A percentile compares a stretch with the other conserved stretches of the same genome.
These are phyloP conservation scores for Etheostoma perlongum DNA, from an alignment of 2,797 vertebrate genomes.

Conservation along the genomic window DNA sequence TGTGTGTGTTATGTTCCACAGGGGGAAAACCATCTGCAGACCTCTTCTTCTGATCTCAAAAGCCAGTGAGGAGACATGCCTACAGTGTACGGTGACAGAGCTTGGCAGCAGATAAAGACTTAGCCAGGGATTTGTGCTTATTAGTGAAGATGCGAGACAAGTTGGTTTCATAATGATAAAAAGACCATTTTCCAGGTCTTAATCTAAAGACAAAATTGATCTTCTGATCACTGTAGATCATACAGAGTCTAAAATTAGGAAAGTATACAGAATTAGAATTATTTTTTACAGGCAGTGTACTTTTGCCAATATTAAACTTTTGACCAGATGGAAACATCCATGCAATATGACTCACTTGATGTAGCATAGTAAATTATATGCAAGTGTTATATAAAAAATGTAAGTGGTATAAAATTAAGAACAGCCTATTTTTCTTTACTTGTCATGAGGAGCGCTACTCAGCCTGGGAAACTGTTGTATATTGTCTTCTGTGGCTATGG, in stretches of 20 bases:
- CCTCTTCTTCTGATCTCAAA: conserved; percentile 64
- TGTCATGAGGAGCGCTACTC: too few relatives aligned
- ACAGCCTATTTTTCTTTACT: too few relatives aligned
- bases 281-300: neutral
- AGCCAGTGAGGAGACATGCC: conserved; percentile 59
- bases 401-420: too few relatives aligned
- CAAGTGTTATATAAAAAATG: too few relatives aligned
- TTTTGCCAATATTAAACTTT: too few relatives aligned
- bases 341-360: too few relatives aligned
- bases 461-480: too few relatives aligned
- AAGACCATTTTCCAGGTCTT: conserved; percentile 28
- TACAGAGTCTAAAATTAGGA: conserved; percentile 12
- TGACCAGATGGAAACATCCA: too few relatives aligned
- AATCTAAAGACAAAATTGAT: conserved; percentile 41
- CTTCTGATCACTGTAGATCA: conserved; percentile 29
- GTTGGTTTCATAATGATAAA: conserved; percentile 46
- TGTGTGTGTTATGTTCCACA: conserved; percentile 52
- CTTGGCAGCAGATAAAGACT: conserved; percentile 64
- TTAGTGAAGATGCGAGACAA: conserved; percentile 56
- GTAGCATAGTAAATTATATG: too few relatives aligned
- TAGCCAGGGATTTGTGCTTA: conserved; percentile 57
- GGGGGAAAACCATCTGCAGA: conserved; percentile 67
- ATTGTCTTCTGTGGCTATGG: too few relatives aligned
- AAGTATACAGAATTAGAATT: conserved; percentile 28
- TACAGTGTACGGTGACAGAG: conserved; percentile 62